A percentile compares a stretch with the other conserved stretches of the same genome.
Evolutionary conservation across 2,113 vertebrate species (phyloP).

Genomic region (Eolophus roseicapilla): DNA sequence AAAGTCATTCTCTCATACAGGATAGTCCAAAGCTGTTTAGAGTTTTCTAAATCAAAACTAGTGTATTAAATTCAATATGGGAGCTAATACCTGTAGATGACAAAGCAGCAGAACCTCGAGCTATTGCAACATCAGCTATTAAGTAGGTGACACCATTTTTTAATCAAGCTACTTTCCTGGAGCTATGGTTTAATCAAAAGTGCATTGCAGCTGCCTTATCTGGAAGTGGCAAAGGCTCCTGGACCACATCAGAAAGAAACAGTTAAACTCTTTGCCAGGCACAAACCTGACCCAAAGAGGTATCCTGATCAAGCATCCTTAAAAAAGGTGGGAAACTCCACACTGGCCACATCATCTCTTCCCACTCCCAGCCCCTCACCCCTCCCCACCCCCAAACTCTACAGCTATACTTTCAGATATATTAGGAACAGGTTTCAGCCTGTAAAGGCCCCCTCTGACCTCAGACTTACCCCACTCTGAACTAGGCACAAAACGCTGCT

Average conservation of each 20-base stretch:
- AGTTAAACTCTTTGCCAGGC: neutral
- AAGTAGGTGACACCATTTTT: neutral
- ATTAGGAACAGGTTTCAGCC: neutral
- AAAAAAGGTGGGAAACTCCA: neutral
- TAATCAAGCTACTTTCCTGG: neutral
- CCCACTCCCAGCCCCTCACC: neutral
- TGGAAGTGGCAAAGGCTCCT: neutral
- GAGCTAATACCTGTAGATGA: neutral
- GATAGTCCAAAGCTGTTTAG: neutral
- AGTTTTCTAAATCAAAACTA: neutral
- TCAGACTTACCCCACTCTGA: neutral
- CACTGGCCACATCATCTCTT: neutral
- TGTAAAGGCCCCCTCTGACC: neutral
- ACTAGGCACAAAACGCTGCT: neutral
- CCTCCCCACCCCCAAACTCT: accelerated
- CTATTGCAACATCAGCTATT: neutral
- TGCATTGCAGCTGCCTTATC: neutral
- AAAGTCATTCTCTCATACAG: neutral
- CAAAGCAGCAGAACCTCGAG: neutral
- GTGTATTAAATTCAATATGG: neutral
- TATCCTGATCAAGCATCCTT: neutral
- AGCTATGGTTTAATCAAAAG: neutral
- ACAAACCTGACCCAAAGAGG: neutral
- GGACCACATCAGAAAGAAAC: neutral
- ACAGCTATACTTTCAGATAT: neutral